Evolutionary conservation across 2,797 vertebrate genomes (phyloP), one percentile per base, ranked within the genome.

Genomic region (Notolabrus celidotus): DNA sequence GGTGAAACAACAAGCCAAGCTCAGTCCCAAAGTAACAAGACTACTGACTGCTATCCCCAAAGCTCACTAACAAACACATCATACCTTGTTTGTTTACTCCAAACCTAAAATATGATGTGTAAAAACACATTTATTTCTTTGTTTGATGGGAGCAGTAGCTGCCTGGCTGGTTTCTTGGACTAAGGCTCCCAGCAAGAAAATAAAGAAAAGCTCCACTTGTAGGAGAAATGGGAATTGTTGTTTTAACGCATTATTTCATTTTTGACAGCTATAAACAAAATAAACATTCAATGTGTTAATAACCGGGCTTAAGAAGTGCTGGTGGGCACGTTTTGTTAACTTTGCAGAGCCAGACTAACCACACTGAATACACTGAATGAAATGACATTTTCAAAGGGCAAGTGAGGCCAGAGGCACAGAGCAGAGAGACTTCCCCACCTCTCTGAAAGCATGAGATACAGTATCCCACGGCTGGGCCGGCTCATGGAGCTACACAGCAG

Each of bases 311-410:
- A 4, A 47, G 22, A 34, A 17, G 45, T 29, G 54, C 20, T 55
- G 10, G 1, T 25, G 2, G 33, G 19, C 17, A 59, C 16, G 47
- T 33, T 47, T 14, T 9, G 9, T 41, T 45, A 22, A 14, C 16
- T 51, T 25, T 45, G 14, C 19, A 10, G 7, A 68, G 22, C 17
- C 33, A 62, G 38, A 10, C 34, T 27, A 33, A 16, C 43, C 31
- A 15, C 23, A 11, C 47, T 77, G 45, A 62, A 59, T 31, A n/a
- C 34, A n/a, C 0, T 27, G 31, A 36, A 58, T 74, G 60, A 81
- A 80, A 84, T 77, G 76, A 74, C 79, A 77, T 60, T 41, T 82
- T 86, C 55, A 84, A 83, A 91, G 76, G 64, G 67, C 74, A 83
- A 72, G 65, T 45, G 38, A 61, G 29, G 68, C 39, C 45, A 51